A percentile compares a stretch with the other conserved stretches of the same genome.
Evolutionary conservation across 2,113 vertebrate species (phyloP).

Genomic region (Stomatorhinus ivindoensis): DNA sequence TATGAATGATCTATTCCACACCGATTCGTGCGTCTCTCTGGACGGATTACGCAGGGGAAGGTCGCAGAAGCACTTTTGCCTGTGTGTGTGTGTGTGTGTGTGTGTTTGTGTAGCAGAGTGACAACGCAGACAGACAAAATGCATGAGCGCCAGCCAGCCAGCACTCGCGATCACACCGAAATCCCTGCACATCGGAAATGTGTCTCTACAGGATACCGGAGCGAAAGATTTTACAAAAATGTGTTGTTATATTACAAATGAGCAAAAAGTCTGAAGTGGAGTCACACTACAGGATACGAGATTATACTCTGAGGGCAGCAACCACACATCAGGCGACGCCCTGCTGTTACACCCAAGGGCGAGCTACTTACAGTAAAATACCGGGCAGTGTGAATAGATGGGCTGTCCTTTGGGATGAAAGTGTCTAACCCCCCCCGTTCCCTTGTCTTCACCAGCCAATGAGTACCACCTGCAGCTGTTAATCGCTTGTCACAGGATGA

Average conservation of each 20-base stretch:
- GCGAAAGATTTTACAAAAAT: neutral
- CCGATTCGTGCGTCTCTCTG: neutral
- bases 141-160: neutral
- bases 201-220: neutral
- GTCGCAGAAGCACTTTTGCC: neutral
- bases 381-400: neutral
- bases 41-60: neutral
- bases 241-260: neutral
- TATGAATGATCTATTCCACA: neutral
- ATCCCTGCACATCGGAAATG: neutral
- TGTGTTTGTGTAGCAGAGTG: neutral
- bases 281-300: neutral
- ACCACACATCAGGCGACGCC: neutral
- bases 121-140: neutral
- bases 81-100: neutral
- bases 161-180: neutral
- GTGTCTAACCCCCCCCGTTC: neutral
- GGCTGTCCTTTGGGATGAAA: neutral
- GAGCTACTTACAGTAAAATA: neutral
- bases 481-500: slow-evolving; percentile 53
- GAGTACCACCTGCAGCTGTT: slow-evolving; percentile 47
- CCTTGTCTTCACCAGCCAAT: slow-evolving; percentile 21
- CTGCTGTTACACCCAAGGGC: neutral
- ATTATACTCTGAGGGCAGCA: neutral
- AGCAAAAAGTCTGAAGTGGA: neutral